Evolutionary conservation across 1,140 invertebrate species (phyloP), one percentile per base, ranked within the genome.

Genomic region (Stenopsyche tienmushanensis): DNA sequence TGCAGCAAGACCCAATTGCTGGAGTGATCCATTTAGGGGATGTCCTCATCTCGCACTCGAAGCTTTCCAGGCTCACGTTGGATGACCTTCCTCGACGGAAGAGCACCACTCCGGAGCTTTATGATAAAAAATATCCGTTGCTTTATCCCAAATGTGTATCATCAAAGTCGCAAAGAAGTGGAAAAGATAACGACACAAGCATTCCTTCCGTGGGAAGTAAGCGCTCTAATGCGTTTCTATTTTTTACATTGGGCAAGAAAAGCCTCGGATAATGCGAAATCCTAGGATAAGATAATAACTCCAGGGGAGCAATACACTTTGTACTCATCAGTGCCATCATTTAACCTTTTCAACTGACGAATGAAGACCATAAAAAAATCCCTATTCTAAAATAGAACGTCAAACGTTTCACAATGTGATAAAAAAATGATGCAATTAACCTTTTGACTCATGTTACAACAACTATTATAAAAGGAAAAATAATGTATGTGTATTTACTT

Each of bases 161-260:
- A 25, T 54, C 52, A 54, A 15, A 25, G n/a, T n/a, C n/a, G n/a
- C n/a, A n/a, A n/a, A 34, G 21, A 34, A 29, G 20, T 34, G 29
- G 23, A 52, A 34, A 29, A 54, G 52, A 54, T 54, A 54, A 54
- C 52, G 52, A 54, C 52, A 54, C 29, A 54, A 34, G 25, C n/a
- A 34, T 20, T 29, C 52, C 24, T 17, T 54, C 10, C 17, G 52
- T 17, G 52, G 24, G 23, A 54, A 34, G 52, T 25, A 54, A 54
- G 39, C 3, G 25, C 25, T 17, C 21, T 34, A 54, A 54, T 54
- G 52, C 39, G 29, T 54, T 54, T n/a, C n/a, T n/a, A n/a, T n/a
- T n/a, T n/a, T n/a, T n/a, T n/a, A n/a, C n/a, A n/a, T n/a, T n/a
- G n/a, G n/a, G n/a, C n/a, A n/a, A n/a, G n/a, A n/a, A n/a, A n/a